A percentile compares a stretch with the other conserved stretches of the same genome.
phyloP scores from a whole-genome alignment of 2,888 invertebrate species.

The Bursaphelenchus okinawaensis region DNA sequence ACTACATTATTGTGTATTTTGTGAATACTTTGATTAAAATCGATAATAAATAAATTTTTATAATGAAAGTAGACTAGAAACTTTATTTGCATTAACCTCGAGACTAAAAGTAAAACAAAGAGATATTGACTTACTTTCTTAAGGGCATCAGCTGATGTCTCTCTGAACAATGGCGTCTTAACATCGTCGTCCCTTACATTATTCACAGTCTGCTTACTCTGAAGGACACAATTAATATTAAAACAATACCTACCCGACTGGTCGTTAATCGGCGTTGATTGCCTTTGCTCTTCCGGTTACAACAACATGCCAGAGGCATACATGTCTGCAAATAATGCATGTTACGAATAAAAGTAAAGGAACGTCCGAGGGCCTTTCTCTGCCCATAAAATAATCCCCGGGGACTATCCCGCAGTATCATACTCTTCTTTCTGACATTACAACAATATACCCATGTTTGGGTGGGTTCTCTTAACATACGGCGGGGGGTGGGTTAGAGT shows the following conservation, averaged over 20 bases:
- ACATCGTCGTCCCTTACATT: not conserved
- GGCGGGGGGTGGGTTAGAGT: too few species aligned
- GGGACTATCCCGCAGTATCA: not conserved
- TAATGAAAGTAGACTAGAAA: too few species aligned
- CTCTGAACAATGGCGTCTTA: not conserved
- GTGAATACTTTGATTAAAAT: too few species aligned
- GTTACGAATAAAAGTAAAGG: not conserved
- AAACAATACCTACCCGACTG: not conserved
- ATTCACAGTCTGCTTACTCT: not conserved
- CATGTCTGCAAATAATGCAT: slow-evolving; percentile 11
- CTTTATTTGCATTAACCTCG: too few species aligned
- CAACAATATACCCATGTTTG: not conserved
- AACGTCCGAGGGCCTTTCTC: not conserved
- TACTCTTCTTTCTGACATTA: not conserved
- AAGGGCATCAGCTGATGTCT: too few species aligned
- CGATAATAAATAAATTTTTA: too few species aligned
- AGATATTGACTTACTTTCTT: too few species aligned
- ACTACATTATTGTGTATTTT: too few species aligned
- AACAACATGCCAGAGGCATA: slow-evolving; percentile 20
- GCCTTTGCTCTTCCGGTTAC: slow-evolving; percentile 1
- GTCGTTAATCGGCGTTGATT: not conserved
- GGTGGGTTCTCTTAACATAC: too few species aligned
- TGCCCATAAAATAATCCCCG: not conserved
- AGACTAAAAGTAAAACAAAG: too few species aligned
- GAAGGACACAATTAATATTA: too few species aligned